Evolutionary conservation across 1,140 invertebrate genomes (phyloP).

Genomic region (Ladona fulva): DNA sequence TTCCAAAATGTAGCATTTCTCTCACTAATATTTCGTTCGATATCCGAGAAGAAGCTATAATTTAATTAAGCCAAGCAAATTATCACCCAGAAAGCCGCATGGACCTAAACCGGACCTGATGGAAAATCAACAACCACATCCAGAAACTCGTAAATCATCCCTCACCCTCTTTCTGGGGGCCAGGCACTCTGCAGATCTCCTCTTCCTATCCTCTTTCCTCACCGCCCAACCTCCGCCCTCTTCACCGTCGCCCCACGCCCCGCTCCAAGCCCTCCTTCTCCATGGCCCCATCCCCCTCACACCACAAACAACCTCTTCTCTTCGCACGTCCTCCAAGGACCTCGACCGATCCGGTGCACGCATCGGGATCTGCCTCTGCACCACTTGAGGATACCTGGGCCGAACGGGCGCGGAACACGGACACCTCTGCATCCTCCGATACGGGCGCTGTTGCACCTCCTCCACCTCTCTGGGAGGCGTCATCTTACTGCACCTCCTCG

Average conservation of each 20-base stretch:
- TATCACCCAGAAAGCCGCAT: not conserved
- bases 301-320: slow-evolving; percentile 32
- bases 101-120: not conserved
- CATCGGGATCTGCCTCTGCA: slow-evolving; percentile 38
- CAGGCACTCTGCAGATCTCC: slow-evolving; percentile 61
- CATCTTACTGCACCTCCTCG: slow-evolving; percentile 31
- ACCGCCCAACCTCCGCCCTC: slow-evolving; percentile 25
- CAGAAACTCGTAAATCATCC: not conserved
- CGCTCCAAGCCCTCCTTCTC: slow-evolving; percentile 45
- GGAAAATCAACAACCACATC: not conserved
- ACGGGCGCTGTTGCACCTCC: slow-evolving; percentile 38
- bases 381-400: slow-evolving; percentile 27
- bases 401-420: slow-evolving; percentile 27
- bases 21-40: too few relatives aligned
- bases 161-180: slow-evolving; percentile 38
- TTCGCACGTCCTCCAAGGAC: slow-evolving; percentile 58
- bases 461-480: slow-evolving; percentile 28
- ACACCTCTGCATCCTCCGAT: slow-evolving; percentile 23
- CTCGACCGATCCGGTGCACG: slow-evolving; percentile 49
- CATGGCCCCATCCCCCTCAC: slow-evolving; percentile 27
- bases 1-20: too few relatives aligned
- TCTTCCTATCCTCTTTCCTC: slow-evolving; percentile 31
- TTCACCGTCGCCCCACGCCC: not conserved
- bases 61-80: too few relatives aligned
- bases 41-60: too few relatives aligned